These are phyloP conservation scores for Cerastoderma edule DNA, from an alignment of 2,888 invertebrate genomes.

Conservation along the genomic window DNA sequence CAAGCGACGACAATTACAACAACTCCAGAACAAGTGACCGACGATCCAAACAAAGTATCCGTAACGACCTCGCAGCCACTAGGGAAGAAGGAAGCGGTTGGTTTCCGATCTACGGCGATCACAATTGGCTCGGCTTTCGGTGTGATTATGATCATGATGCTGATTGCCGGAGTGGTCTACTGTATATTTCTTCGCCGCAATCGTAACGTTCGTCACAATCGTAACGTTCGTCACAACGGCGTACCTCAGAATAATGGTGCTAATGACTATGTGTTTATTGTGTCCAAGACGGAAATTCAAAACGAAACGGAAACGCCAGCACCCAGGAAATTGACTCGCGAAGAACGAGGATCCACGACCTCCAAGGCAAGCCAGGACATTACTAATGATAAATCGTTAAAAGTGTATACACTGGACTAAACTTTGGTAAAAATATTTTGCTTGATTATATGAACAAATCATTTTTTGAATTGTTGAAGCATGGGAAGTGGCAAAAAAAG, in stretches of 20 bases:
- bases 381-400: conserved; percentile 64
- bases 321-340: conserved; percentile 48
- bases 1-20: neutral
- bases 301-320: conserved; percentile 18
- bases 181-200: conserved; percentile 30
- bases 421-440: no score
- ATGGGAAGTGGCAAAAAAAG: no score
- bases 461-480: no score
- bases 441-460: no score
- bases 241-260: conserved; percentile 20
- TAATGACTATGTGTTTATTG: conserved; percentile 54
- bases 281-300: conserved; percentile 30
- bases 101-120: conserved; percentile 25
- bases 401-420: conserved; percentile 69
- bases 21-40: neutral
- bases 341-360: conserved; percentile 67
- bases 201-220: no score
- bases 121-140: conserved; percentile 45
- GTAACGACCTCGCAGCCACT: neutral
- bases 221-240: conserved; percentile 36
- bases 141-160: conserved; percentile 44
- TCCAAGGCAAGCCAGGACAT: conserved; percentile 69
- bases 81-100: neutral
- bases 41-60: neutral
- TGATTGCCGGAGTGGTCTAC: conserved; percentile 39